Percentiles rank a stretch among this genome's conserved stretches.
phyloP scores from a whole-genome alignment of 2,113 vertebrate species.

The Muscicapa adusta region DNA sequence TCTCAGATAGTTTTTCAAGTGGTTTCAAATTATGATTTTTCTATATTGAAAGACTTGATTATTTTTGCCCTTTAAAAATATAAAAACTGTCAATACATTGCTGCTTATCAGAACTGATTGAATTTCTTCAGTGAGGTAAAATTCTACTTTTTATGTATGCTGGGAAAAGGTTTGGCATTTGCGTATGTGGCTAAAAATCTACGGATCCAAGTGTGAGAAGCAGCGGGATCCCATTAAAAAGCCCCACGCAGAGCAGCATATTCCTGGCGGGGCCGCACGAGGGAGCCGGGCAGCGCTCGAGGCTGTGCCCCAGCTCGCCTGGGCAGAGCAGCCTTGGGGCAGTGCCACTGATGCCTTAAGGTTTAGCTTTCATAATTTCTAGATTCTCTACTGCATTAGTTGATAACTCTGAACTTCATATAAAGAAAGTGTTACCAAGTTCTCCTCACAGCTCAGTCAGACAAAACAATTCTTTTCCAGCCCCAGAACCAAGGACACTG shows the following conservation, averaged over 20 bases:
- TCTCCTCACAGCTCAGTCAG: not conserved
- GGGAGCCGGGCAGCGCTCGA: not conserved
- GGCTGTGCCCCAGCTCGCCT: not conserved
- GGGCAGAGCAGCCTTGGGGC: not conserved
- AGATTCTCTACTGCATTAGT: not conserved
- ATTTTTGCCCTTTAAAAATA: not conserved
- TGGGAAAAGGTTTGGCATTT: not conserved
- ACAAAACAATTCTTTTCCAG: not conserved
- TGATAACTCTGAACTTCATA: not conserved
- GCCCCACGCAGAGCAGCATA: accelerated
- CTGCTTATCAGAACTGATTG: not conserved
- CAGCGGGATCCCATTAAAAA: not conserved
- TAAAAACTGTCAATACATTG: not conserved
- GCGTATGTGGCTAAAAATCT: not conserved
- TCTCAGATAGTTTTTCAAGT: not conserved
- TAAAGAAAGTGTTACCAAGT: not conserved
- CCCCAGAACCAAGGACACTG: not conserved
- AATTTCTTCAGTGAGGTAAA: not conserved
- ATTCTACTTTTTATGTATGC: not conserved
- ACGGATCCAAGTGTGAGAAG: accelerated
- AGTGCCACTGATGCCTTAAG: not conserved
- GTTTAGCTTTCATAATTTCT: not conserved
- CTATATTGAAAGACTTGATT: not conserved
- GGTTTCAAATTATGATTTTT: not conserved
- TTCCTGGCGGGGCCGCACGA: not conserved